phyloP scores from a whole-genome alignment of 2,797 vertebrate genomes.

The Gephyroberyx darwinii region DNA sequence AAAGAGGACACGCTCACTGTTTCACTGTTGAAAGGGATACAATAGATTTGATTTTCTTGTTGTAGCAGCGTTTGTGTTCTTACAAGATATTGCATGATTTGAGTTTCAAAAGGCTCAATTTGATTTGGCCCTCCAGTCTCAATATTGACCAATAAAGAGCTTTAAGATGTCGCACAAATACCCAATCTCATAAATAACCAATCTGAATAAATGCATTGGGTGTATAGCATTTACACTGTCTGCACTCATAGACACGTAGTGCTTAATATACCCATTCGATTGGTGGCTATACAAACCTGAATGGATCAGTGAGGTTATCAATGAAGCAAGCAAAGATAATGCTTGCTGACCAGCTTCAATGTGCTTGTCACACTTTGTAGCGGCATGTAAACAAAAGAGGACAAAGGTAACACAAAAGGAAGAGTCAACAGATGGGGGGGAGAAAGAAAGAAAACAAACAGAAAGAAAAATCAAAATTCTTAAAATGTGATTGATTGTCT shows the following conservation, averaged over 20 bases:
- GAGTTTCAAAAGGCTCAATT: constrained; percentile 13
- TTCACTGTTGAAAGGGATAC: constrained; percentile 31
- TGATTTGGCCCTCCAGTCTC: neutral
- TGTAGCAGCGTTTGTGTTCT: constrained; percentile 19
- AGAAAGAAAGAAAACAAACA: constrained; percentile 8
- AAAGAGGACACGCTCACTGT: constrained; percentile 36
- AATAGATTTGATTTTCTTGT: constrained; percentile 28
- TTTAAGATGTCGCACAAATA: neutral
- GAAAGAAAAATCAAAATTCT: neutral
- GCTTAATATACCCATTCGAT: neutral
- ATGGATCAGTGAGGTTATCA: constrained; percentile 34
- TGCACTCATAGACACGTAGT: no score
- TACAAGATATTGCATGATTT: constrained; percentile 50
- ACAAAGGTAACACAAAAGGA: neutral
- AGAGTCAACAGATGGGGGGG: neutral
- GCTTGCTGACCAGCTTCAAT: constrained; percentile 19
- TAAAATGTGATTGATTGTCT: constrained; percentile 50
- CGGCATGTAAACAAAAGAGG: neutral
- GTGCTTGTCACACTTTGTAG: constrained; percentile 28
- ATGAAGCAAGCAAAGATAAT: constrained; percentile 2
- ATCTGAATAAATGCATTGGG: no score
- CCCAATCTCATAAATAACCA: no score
- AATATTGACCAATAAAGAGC: neutral
- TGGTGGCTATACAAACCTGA: constrained; percentile 4
- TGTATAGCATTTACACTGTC: neutral